Percentiles rank a stretch among this genome's conserved stretches.
These are phyloP conservation scores for Drosophila watanabei DNA, from an alignment of 1,140 invertebrate genomes.

Conservation along the genomic window DNA sequence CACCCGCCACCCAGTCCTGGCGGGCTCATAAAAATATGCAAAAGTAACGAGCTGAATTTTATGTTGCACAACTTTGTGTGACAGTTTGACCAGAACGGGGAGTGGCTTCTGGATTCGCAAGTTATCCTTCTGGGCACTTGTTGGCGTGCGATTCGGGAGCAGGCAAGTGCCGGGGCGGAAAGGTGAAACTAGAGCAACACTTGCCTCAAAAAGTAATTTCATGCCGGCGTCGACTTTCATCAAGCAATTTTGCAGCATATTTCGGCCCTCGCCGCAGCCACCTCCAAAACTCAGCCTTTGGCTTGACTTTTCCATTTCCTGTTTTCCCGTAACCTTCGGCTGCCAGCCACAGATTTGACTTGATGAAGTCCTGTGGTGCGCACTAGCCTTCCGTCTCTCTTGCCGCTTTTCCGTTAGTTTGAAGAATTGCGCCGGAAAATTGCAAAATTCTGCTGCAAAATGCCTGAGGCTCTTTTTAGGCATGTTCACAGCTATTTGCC, in stretches of 20 bases:
- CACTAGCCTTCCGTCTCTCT: slow-evolving; percentile 21
- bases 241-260: slow-evolving; percentile 65
- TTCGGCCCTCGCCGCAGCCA: slow-evolving; percentile 25
- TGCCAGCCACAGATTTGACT: slow-evolving; percentile 52
- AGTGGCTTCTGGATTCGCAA: slow-evolving; percentile 10
- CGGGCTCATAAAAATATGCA: slow-evolving; percentile 22
- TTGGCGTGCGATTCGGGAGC: slow-evolving; percentile 42
- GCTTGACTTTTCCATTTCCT: slow-evolving; percentile 51
- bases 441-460: slow-evolving; percentile 50
- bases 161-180: slow-evolving; percentile 23
- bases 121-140: slow-evolving; percentile 46
- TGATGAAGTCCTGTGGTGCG: slow-evolving; percentile 57
- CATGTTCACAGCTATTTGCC: slow-evolving; percentile 30
- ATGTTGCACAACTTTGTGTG: slow-evolving; percentile 35
- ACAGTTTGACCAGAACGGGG: slow-evolving; percentile 33
- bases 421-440: slow-evolving; percentile 56
- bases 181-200: slow-evolving; percentile 41
- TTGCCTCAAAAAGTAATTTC: slow-evolving; percentile 71
- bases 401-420: slow-evolving; percentile 12
- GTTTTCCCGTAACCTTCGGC: slow-evolving; percentile 26
- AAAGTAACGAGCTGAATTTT: slow-evolving; percentile 34
- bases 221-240: slow-evolving; percentile 56
- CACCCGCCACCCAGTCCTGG: background rate
- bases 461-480: slow-evolving; percentile 40
- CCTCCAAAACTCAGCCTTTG: slow-evolving; percentile 16